Evolutionary conservation across 2,113 vertebrate genomes (phyloP), one percentile per base, ranked within the genome.

Genomic region (Apodemus sylvaticus): DNA sequence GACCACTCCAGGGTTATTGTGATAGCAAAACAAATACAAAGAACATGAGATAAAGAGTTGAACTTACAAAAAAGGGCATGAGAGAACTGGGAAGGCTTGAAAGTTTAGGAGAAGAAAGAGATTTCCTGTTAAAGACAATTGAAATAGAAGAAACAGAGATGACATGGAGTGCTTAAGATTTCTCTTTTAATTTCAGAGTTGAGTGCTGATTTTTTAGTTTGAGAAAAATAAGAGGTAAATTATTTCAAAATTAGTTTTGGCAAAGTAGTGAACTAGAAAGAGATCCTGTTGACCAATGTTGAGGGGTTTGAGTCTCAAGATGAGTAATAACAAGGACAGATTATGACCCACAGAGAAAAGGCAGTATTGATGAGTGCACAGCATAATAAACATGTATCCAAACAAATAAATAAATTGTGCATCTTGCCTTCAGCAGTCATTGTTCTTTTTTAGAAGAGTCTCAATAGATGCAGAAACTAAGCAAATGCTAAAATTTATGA

Each of bases 271-370:
- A 91, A 87, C 42, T 58, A 76, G 39, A 95, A 95, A 86, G 60
- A 77, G 45, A 0, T 82, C 45, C 53, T 73, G 58, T 29, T 77
- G 71, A 19, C 42, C 60, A 93, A 94, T 70, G 12, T 3, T 48
- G 64, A 22, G 90, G 74, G 74, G 58, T 90, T 39, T 81, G 26
- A 93, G 11, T 71, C 79, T 91, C 6, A 60, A 89, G 87, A 92
- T 79, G n/a, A 91, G 58, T 51, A 81, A 34, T 79, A 17, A 68
- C 31, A 94, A 87, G 36, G 53, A 53, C 85, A 90, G 19, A 82
- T 92, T 92, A 90, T 90, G 94, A 92, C 8, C 4, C 42, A 86
- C 14, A 92, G 62, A 68, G 78, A 70, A 95, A 94, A 91, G 85
- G 13, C 79, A 90, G 58, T 94, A 94, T 85, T 12, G 11, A 26